Evolutionary conservation across 2,113 vertebrate genomes (phyloP).

Genomic region (Capreolus pygargus): DNA sequence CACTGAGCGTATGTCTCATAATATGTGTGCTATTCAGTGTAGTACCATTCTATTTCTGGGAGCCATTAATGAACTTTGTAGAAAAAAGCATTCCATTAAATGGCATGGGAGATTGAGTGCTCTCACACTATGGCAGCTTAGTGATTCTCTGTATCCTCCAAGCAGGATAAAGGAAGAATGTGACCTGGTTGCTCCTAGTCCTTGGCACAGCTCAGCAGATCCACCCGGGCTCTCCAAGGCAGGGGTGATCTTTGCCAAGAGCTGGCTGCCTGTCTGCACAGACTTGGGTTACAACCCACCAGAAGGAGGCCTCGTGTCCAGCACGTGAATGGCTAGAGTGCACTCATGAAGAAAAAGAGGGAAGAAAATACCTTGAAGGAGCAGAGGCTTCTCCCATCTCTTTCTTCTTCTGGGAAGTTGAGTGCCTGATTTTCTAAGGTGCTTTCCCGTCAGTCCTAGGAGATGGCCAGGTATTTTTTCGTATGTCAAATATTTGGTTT

Average conservation of each 20-base stretch:
- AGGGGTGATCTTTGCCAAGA: not conserved
- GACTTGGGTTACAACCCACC: too few relatives aligned
- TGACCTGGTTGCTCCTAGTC: not conserved
- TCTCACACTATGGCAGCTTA: not conserved
- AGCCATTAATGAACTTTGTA: not conserved
- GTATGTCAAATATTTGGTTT: not conserved
- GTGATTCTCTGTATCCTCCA: not conserved
- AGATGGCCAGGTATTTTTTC: not conserved
- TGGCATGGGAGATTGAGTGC: not conserved
- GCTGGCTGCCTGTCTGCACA: not conserved
- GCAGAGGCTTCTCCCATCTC: not conserved
- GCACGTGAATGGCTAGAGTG: not conserved
- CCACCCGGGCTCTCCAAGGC: not conserved
- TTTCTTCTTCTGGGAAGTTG: not conserved
- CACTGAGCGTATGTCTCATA: not conserved
- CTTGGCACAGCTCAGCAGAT: not conserved
- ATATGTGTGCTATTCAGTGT: not conserved
- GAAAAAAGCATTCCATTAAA: not conserved
- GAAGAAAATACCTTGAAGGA: not conserved
- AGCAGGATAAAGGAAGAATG: not conserved
- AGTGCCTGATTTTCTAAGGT: not conserved
- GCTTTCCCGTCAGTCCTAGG: not conserved
- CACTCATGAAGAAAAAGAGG: not conserved
- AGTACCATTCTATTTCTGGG: not conserved
- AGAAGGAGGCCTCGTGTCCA: not conserved